phyloP scores from a whole-genome alignment of 2,888 invertebrate genomes.

The Sphinx pinastri region DNA sequence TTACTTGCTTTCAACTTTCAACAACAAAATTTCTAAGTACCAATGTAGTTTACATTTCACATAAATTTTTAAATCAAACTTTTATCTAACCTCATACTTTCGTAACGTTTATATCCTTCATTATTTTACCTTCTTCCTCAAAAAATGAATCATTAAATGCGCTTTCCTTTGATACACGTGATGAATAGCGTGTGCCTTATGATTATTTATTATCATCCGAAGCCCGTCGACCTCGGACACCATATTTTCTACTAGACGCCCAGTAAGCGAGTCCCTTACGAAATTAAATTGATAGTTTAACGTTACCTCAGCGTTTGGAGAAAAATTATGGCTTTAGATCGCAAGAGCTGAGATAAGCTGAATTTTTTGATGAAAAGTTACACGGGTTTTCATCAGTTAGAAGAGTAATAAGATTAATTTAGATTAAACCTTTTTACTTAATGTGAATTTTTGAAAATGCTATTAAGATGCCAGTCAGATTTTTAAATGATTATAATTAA shows the following conservation, averaged over 20 bases:
- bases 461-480: no score
- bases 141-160: constrained; percentile 12
- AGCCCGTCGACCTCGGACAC: constrained; percentile 25
- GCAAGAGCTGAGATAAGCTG: not conserved
- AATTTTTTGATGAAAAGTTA: not conserved
- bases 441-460: no score
- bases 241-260: constrained; percentile 48
- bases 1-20: no score
- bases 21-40: no score
- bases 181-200: constrained; percentile 13
- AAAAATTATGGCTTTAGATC: constrained; percentile 42
- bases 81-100: not conserved
- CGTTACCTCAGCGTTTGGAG: constrained; percentile 34
- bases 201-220: constrained; percentile 22
- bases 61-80: not conserved
- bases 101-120: not conserved
- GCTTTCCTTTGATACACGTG: not conserved
- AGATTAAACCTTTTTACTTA: no score
- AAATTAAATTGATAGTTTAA: constrained; percentile 56
- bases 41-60: no score
- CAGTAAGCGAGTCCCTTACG: constrained; percentile 44
- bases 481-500: no score
- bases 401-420: no score
- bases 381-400: not conserved
- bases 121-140: not conserved